A percentile compares a stretch with the other conserved stretches of the same genome.
Conservation (phyloP, 2,113 vertebrate species). For the Ellobius talpinus region DNA sequence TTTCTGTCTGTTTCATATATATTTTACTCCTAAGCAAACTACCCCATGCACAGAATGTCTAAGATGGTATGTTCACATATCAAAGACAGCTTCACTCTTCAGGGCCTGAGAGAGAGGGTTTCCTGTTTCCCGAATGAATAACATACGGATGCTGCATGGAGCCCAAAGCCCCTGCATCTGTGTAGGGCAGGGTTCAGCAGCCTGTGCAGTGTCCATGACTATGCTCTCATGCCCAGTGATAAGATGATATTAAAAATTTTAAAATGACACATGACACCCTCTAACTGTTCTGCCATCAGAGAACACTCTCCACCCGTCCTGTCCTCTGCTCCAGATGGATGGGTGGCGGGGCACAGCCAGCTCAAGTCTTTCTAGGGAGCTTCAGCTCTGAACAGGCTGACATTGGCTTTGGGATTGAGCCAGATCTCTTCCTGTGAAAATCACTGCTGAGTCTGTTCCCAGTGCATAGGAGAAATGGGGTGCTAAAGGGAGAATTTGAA, state of each 20-base stretch:
- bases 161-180: neutral
- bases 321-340: neutral
- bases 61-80: neutral
- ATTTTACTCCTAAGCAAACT: conserved; percentile 53
- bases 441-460: neutral
- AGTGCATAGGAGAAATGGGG: neutral
- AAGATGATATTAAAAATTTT: conserved; percentile 5
- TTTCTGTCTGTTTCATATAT: conserved; percentile 20
- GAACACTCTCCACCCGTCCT: neutral
- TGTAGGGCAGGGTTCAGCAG: neutral
- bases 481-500: neutral
- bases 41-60: neutral
- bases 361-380: neutral
- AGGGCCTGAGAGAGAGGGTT: neutral
- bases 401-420: neutral
- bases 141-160: neutral
- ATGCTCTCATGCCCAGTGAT: neutral
- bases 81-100: neutral
- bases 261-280: neutral
- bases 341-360: neutral
- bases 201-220: rapidly evolving
- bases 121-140: neutral
- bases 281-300: neutral
- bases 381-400: neutral
- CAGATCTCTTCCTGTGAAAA: neutral